Evolutionary conservation across 2,797 vertebrate species (phyloP).

Genomic region (Neostethus bicornis): DNA sequence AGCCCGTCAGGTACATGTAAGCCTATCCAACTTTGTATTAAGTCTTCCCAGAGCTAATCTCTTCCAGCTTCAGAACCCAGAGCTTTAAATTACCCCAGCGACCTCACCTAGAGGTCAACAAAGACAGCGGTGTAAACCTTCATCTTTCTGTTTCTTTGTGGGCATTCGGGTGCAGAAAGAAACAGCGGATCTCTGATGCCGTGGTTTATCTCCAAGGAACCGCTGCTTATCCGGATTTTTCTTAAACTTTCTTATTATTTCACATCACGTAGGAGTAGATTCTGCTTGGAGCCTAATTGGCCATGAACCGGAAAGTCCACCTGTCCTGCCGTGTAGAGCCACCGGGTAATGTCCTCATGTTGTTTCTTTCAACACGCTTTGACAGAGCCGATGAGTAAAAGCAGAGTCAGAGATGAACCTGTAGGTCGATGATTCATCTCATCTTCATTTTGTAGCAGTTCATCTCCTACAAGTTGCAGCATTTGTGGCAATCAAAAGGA

Average conservation of each 20-base stretch:
- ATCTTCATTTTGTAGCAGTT: constrained; percentile 14
- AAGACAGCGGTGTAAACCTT: constrained; percentile 2
- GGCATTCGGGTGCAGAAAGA: not conserved
- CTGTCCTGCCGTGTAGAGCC: not conserved
- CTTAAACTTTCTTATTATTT: constrained; percentile 1
- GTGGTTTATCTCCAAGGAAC: not conserved
- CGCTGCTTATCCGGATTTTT: not conserved
- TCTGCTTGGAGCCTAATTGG: not conserved
- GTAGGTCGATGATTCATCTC: constrained; percentile 11
- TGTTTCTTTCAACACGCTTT: not conserved
- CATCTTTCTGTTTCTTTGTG: not conserved
- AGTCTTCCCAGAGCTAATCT: constrained; percentile 13
- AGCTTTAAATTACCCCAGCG: constrained; percentile 6
- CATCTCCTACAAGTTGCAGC: constrained; percentile 9
- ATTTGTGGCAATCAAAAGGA: constrained; percentile 15
- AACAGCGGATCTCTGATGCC: not conserved
- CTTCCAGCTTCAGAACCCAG: not conserved
- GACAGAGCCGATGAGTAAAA: constrained; percentile 1
- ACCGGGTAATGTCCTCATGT: not conserved
- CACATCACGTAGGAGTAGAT: not conserved
- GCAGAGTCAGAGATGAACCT: not conserved
- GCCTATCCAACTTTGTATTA: constrained; percentile 9
- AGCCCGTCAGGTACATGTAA: not conserved
- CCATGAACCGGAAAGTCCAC: not conserved
- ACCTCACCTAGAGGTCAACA: constrained; percentile 4